Conservation (phyloP, 2,888 invertebrate species). For the Erebia aethiops region DNA sequence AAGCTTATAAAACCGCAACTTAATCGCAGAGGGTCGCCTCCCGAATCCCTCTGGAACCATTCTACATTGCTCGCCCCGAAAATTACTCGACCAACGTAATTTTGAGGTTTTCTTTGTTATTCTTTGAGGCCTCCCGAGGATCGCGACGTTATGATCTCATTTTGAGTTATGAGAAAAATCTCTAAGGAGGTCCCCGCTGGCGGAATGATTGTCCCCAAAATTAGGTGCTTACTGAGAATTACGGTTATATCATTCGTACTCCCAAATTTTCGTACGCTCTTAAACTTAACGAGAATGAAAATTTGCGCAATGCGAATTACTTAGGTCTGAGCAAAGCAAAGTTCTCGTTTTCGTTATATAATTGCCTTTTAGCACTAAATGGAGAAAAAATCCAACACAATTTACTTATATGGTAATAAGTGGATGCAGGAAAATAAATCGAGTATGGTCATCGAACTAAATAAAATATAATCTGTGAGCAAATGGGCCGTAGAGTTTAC, state of each 20-base stretch:
- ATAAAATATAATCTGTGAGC: no score
- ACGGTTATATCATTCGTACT: constrained; percentile 38
- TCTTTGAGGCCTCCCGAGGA: constrained; percentile 76
- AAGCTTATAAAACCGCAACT: constrained; percentile 79
- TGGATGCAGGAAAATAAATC: no score
- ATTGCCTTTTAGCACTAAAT: neutral
- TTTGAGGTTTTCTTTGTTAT: constrained; percentile 80
- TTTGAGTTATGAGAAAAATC: constrained; percentile 80
- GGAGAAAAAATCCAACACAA: neutral
- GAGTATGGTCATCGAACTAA: no score
- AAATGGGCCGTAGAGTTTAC: no score
- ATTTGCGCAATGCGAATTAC: neutral
- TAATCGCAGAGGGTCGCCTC: constrained; percentile 72
- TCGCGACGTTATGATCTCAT: constrained; percentile 81
- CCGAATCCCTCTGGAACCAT: constrained; percentile 72
- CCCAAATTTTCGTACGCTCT: constrained; percentile 3
- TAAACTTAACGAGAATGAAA: constrained; percentile 1
- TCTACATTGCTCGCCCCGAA: constrained; percentile 72
- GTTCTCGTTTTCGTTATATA: neutral
- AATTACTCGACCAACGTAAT: constrained; percentile 80
- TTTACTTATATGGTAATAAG: no score
- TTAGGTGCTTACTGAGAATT: constrained; percentile 65
- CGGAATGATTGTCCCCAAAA: constrained; percentile 74
- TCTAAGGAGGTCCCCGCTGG: constrained; percentile 71
- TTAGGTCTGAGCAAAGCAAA: neutral